phyloP scores from a whole-genome alignment of 1,140 invertebrate species.

The Forficula auricularia region DNA sequence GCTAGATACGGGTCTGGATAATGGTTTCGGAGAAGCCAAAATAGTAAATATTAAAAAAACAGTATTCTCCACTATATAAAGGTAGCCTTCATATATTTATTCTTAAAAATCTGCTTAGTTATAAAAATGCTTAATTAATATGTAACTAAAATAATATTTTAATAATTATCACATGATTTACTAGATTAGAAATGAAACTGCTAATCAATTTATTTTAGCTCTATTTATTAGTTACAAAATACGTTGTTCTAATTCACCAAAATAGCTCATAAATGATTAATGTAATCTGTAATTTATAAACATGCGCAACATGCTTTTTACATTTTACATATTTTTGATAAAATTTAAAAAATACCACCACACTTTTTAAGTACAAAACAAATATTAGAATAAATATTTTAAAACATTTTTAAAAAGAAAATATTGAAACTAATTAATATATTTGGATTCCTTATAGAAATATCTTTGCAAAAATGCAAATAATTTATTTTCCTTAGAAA shows the following conservation, averaged over 20 bases:
- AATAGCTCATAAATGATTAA: slow-evolving; percentile 18
- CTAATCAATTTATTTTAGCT: no score
- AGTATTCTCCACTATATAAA: no score
- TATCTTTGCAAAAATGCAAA: not conserved
- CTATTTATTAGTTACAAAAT: no score
- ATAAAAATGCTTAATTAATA: no score
- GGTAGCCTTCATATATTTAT: no score
- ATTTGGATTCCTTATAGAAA: not conserved
- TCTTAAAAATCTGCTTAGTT: no score
- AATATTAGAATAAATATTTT: not conserved
- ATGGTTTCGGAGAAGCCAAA: no score
- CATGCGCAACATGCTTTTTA: slow-evolving; percentile 19
- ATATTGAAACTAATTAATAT: not conserved
- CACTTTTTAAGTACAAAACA: slow-evolving; percentile 1
- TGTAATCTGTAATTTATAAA: slow-evolving; percentile 18
- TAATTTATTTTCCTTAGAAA: not conserved
- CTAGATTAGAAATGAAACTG: no score
- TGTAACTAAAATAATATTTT: no score
- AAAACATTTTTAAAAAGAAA: not conserved
- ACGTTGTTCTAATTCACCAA: slow-evolving; percentile 11
- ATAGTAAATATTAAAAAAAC: no score
- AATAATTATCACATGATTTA: no score
- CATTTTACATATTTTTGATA: not conserved
- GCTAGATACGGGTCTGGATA: no score
- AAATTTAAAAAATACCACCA: not conserved